These are phyloP conservation scores for Galagoides demidoff DNA, from an alignment of 2,797 vertebrate genomes.

Conservation along the genomic window DNA sequence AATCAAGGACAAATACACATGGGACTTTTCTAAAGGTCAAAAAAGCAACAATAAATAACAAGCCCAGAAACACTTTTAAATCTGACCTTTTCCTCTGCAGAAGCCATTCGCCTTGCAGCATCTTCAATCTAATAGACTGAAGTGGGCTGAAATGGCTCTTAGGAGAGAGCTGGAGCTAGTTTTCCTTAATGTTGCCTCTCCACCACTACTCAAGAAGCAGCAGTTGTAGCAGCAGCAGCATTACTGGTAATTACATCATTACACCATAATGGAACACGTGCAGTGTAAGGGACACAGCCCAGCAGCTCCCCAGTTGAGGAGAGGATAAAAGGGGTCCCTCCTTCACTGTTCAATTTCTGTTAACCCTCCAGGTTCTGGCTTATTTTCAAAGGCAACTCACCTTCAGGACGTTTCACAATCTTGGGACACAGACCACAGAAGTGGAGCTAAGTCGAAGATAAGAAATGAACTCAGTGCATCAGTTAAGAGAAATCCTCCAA, in stretches of 20 bases:
- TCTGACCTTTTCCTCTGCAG: constrained; percentile 80
- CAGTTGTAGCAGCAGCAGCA: constrained; percentile 54
- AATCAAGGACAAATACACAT: constrained; percentile 76
- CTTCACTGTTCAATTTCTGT: constrained; percentile 41
- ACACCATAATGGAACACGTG: constrained; percentile 77
- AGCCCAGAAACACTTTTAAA: constrained; percentile 82
- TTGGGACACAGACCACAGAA: not conserved
- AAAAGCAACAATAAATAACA: constrained; percentile 81
- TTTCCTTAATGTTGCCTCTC: constrained; percentile 75
- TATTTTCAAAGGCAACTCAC: constrained; percentile 49
- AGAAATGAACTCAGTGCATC: not conserved
- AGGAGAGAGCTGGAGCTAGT: constrained; percentile 68
- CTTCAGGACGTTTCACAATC: not conserved
- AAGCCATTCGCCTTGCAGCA: constrained; percentile 74
- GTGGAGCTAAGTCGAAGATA: not conserved
- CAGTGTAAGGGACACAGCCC: constrained; percentile 16
- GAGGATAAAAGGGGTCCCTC: not conserved
- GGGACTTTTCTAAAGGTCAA: constrained; percentile 82
- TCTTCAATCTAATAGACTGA: constrained; percentile 80
- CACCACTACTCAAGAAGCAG: constrained; percentile 41
- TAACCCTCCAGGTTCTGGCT: constrained; percentile 70
- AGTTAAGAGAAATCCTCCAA: not conserved
- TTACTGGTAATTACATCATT: constrained; percentile 83
- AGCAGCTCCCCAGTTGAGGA: constrained; percentile 53
- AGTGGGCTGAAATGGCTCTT: constrained; percentile 81